These are phyloP conservation scores for Lasioglossum lativentre DNA, from an alignment of 2,888 invertebrate species.

Conservation along the genomic window DNA sequence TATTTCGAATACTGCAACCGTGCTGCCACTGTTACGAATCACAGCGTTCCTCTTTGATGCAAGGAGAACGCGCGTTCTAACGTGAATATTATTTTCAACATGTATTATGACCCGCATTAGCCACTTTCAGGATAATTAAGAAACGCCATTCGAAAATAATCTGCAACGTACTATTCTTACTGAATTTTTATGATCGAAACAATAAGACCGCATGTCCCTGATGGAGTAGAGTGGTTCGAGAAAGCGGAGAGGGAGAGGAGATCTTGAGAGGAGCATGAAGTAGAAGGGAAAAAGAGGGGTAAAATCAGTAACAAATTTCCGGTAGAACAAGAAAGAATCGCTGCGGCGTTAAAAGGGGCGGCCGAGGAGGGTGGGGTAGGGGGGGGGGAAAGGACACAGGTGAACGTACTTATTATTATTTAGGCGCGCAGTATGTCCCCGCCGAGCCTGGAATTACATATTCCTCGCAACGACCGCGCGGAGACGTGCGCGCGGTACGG, in stretches of 20 bases:
- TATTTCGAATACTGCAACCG: background rate
- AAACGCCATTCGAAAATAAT: background rate
- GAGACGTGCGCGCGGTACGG: conserved; percentile 72
- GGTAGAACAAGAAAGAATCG: background rate
- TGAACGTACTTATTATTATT: conserved; percentile 75
- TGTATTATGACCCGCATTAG: background rate
- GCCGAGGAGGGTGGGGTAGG: background rate
- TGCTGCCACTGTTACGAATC: background rate
- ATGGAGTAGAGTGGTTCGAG: background rate
- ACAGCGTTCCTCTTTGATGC: background rate
- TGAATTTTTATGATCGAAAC: no score
- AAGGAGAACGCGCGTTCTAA: background rate
- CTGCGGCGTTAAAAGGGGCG: background rate
- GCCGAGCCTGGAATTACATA: conserved; percentile 76
- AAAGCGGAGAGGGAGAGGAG: background rate
- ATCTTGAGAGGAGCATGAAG: background rate
- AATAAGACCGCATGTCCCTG: background rate
- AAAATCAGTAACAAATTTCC: conserved; percentile 4
- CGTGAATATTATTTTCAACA: background rate
- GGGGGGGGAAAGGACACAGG: conserved; percentile 43
- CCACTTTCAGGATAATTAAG: background rate
- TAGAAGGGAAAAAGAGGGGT: background rate
- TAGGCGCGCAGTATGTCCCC: conserved; percentile 72
- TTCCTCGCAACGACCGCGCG: conserved; percentile 72
- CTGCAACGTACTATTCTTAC: no score